These are phyloP conservation scores for Erinaceus europaeus DNA, from an alignment of 2,113 vertebrate species.

Conservation along the genomic window DNA sequence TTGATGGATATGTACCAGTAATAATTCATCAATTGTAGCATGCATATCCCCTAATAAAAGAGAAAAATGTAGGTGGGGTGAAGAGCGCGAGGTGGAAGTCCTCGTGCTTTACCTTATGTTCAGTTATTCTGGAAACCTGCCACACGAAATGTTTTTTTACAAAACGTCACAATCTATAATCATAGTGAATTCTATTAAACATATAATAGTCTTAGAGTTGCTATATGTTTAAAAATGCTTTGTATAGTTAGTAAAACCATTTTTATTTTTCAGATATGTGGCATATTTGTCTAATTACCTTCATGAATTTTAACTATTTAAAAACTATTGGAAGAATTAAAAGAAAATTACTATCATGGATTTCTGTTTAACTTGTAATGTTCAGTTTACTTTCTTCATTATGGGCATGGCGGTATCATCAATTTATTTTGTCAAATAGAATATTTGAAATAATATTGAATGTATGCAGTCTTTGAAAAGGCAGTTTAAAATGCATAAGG, in stretches of 20 bases:
- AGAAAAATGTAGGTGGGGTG: background rate
- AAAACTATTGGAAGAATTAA: background rate
- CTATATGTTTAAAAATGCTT: background rate
- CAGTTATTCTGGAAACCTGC: no score
- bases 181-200: background rate
- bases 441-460: background rate
- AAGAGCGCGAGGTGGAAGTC: no score
- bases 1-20: background rate
- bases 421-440: background rate
- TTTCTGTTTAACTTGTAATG: background rate
- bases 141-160: no score
- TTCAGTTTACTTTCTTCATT: background rate
- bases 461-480: background rate
- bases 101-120: no score
- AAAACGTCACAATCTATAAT: background rate
- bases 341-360: background rate
- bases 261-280: background rate
- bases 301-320: background rate
- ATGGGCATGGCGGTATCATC: background rate
- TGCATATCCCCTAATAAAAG: no score
- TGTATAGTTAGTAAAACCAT: background rate
- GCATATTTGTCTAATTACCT: background rate
- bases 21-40: background rate
- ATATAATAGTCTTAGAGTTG: no score
- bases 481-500: no score